Evolutionary conservation across 2,113 vertebrate species (phyloP), one percentile per base, ranked within the genome.

Genomic region (Ptyas mucosa): DNA sequence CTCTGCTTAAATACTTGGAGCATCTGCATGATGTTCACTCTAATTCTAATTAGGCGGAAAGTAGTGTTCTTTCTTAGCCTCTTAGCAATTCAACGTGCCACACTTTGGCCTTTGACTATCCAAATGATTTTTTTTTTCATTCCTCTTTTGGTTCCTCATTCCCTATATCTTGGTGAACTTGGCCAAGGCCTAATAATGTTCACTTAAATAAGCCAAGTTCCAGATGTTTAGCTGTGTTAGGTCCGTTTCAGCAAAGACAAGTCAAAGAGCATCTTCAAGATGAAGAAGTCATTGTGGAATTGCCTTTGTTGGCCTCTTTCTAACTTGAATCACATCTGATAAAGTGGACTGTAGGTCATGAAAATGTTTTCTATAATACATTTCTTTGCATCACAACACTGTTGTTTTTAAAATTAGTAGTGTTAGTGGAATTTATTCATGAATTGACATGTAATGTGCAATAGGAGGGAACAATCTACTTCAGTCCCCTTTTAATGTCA

Each of bases 1-100:
- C 95, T 91, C 94, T 94, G 95, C 64, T 49, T 1, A 57, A 91
- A 96, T 95, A 94, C 34, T 54, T 81, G 94, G 88, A 92, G 52
- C 3, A 34, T 55, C 54, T 54, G 69, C 51, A 91, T 53, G n/a
- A 54, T 0, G 11, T 23, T 24, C n/a, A 53, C 34, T 85, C 90
- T 9, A 85, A 91, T 34, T 81, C 90, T 81, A 91, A 91, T 91
- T 91, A 91, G 64, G n/a, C 49, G 43, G 11, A 21, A 43, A 54
- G 24, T 69, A 81, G 21, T 15, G 20, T 69, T 9, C 26, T 15
- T 81, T 34, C 39, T 81, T 85, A 39, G 15, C 51, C 24, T 21
- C 11, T 6, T n/a, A 90, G 52, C 10, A 23, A 64, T 34, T 11
- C 7, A 20, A 49, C 49, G 12, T 34, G 52, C 10, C 20, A 20